phyloP scores from a whole-genome alignment of 1,140 invertebrate genomes.

The Asbolus verrucosus region DNA sequence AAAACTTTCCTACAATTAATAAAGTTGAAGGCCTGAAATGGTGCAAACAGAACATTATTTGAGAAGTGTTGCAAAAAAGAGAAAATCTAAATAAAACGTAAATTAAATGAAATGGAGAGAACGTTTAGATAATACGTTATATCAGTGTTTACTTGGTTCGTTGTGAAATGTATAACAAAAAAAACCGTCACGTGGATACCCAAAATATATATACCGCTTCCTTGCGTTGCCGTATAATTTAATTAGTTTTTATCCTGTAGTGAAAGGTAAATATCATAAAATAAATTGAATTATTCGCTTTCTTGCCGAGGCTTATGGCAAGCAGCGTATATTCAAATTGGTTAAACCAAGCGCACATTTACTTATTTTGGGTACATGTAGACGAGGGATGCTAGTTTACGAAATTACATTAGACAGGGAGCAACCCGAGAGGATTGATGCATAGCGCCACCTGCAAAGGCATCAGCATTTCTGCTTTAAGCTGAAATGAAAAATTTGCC shows the following conservation, averaged over 20 bases:
- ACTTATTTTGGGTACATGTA: constrained; percentile 24
- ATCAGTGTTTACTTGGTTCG: too few species aligned
- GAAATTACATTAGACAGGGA: constrained; percentile 34
- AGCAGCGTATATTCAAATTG: constrained; percentile 29
- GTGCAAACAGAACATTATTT: too few species aligned
- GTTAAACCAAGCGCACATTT: constrained; percentile 42
- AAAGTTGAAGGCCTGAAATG: too few species aligned
- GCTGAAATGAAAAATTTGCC: neutral
- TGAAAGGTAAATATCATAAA: constrained; percentile 26
- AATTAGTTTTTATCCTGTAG: constrained; percentile 18
- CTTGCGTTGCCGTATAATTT: too few species aligned
- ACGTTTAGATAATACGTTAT: too few species aligned
- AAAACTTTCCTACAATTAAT: too few species aligned
- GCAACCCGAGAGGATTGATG: constrained; percentile 32
- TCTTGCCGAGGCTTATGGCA: constrained; percentile 3
- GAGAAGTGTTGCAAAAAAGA: too few species aligned
- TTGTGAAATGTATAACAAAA: too few species aligned
- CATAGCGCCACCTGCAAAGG: constrained; percentile 1
- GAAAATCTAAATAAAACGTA: too few species aligned
- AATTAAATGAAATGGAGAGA: too few species aligned
- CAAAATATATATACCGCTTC: too few species aligned
- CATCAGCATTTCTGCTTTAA: neutral
- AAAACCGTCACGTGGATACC: too few species aligned
- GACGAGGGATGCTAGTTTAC: constrained; percentile 42
- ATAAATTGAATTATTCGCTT: constrained; percentile 22